Percentiles rank a stretch among this genome's conserved stretches.
Conservation (phyloP, 2,888 invertebrate species). For the Apamea epomidion region DNA sequence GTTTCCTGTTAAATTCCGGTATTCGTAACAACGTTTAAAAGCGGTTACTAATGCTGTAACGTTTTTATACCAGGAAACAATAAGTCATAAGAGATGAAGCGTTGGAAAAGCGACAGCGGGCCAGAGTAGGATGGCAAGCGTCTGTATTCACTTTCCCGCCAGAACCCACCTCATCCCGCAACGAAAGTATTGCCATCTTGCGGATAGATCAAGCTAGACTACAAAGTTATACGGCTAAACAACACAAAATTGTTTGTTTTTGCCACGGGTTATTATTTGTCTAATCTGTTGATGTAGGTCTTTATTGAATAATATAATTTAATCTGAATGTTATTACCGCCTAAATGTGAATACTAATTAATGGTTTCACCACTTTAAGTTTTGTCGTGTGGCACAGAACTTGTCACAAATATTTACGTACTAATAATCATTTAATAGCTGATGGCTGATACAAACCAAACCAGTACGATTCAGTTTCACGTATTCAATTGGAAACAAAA, state of each 20-base stretch:
- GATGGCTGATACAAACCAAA: background rate
- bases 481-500: background rate
- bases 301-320: background rate
- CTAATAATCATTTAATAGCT: background rate
- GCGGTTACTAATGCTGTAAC: background rate
- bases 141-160: background rate
- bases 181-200: background rate
- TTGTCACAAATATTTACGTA: background rate
- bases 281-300: background rate
- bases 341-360: background rate
- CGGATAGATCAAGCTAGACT: background rate
- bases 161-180: background rate
- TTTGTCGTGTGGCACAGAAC: background rate
- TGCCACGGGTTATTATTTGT: background rate
- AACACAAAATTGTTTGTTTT: background rate
- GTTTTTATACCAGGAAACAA: slow-evolving; percentile 5
- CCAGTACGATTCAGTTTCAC: background rate
- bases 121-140: background rate
- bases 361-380: background rate
- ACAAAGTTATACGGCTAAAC: background rate
- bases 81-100: background rate
- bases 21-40: background rate
- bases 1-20: background rate
- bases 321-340: background rate
- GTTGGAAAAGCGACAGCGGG: background rate